Evolutionary conservation across 2,113 vertebrate genomes (phyloP).

Genomic region (Channa argus): DNA sequence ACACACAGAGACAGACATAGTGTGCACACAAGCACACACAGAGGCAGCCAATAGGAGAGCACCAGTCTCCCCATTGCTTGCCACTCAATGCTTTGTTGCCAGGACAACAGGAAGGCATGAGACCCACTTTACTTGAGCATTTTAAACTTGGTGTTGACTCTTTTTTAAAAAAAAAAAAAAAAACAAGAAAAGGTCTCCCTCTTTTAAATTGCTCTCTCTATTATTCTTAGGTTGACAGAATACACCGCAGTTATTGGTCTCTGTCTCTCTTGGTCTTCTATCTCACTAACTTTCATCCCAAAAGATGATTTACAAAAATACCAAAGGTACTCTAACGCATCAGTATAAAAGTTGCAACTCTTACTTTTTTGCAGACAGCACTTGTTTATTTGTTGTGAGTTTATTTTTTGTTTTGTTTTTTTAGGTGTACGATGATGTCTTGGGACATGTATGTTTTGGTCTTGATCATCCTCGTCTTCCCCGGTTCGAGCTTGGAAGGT

Average conservation of each 20-base stretch:
- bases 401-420: conserved; percentile 21
- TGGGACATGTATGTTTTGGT: conserved; percentile 87
- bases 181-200: conserved; percentile 66
- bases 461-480: conserved; percentile 84
- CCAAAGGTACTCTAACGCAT: not conserved
- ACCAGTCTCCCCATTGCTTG: conserved; percentile 85
- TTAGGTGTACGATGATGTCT: conserved; percentile 85
- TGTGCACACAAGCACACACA: conserved; percentile 22
- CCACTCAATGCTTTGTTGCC: conserved; percentile 86
- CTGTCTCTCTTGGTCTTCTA: conserved; percentile 8
- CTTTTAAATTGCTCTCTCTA: conserved; percentile 47
- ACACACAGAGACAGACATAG: conserved; percentile 30
- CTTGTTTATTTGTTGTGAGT: not conserved
- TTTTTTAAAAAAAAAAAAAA: conserved; percentile 63
- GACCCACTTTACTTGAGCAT: conserved; percentile 83
- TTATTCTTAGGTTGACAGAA: conserved; percentile 28
- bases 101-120: conserved; percentile 85
- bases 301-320: conserved; percentile 28
- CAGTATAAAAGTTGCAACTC: not conserved
- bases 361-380: not conserved
- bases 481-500: conserved; percentile 89
- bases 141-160: conserved; percentile 83
- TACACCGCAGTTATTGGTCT: conserved; percentile 15
- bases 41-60: conserved; percentile 80
- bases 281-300: conserved; percentile 9